Evolutionary conservation across 2,888 invertebrate species (phyloP), one percentile per base, ranked within the genome.

Genomic region (Athalia circularis): DNA sequence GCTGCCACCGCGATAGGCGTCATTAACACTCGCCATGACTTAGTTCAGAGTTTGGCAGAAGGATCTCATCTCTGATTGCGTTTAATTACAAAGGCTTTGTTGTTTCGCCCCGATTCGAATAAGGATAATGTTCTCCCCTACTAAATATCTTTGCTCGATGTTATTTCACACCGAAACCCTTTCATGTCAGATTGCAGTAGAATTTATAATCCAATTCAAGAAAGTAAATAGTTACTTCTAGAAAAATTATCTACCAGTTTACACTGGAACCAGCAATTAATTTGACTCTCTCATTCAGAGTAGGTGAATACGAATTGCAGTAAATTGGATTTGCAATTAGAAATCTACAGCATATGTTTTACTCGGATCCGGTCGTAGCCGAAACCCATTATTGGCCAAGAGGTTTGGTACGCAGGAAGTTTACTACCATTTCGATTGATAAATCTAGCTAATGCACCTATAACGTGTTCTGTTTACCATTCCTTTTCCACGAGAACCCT

Each of bases 371-470:
- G 57, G 59, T 72, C 72, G 59, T 47, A 59, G 45, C 59, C 15
- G 9, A 48, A 72, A 45, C 72, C 72, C 72, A 72, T 72, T 72
- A 72, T 59, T 59, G 43, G n/a, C 59, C 72, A 13, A 45, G 59
- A 59, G 74, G 13, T 78, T 78, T 75, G 64, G 74, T 57, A 64
- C 29, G 48, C 15, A 11, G 74, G 48, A 11, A 78, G 43, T 78
- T 78, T 78, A 78, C 13, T 78, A 61, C 65, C 78, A 65, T 74
- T 74, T 50, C 78, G 65, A 74, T 65, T 74, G 78, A 78, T 78
- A 78, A 78, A 78, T 78, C 78, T 74, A 75, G 74, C 78, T 54
- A 74, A 72, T 64, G 65, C 64, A 74, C 47, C 68, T 50, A 65
- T 70, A 67, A 77, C 70, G 54, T 74, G 57, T 64, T 48, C 74